Conservation (phyloP, 2,797 vertebrate genomes). For the Tachyglossus aculeatus region DNA sequence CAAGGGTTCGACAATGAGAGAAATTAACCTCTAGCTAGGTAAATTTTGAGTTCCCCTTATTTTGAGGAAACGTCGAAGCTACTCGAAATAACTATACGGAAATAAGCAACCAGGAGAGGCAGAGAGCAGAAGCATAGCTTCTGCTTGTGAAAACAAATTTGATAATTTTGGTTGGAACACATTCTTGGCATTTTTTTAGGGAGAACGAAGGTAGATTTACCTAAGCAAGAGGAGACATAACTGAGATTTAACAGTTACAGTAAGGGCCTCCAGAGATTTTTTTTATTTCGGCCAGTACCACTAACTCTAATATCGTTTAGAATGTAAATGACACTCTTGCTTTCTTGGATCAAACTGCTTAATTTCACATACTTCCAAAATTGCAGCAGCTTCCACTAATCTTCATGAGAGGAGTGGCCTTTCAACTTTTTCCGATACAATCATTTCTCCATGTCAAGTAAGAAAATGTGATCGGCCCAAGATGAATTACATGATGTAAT, state of each 20-base stretch:
- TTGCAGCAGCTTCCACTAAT: background rate
- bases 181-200: constrained; percentile 11
- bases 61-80: too few species aligned
- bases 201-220: constrained; percentile 28
- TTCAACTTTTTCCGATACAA: background rate
- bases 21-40: too few species aligned
- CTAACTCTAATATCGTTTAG: too few species aligned
- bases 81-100: too few species aligned
- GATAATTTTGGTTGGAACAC: constrained; percentile 44
- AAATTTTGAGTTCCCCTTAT: too few species aligned
- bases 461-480: background rate
- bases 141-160: constrained; percentile 47
- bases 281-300: background rate
- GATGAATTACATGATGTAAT: background rate
- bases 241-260: background rate
- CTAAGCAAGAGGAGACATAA: constrained; percentile 17
- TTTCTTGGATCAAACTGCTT: background rate
- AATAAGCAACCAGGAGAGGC: too few species aligned
- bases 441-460: background rate
- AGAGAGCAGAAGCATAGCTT: constrained; percentile 10
- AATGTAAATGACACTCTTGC: background rate
- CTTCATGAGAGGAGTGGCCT: background rate
- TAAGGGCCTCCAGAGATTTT: background rate
- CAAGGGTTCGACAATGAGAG: background rate
- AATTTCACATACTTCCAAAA: background rate